Conservation (phyloP, 2,797 vertebrate genomes). For the Catostomus latipinnis region DNA sequence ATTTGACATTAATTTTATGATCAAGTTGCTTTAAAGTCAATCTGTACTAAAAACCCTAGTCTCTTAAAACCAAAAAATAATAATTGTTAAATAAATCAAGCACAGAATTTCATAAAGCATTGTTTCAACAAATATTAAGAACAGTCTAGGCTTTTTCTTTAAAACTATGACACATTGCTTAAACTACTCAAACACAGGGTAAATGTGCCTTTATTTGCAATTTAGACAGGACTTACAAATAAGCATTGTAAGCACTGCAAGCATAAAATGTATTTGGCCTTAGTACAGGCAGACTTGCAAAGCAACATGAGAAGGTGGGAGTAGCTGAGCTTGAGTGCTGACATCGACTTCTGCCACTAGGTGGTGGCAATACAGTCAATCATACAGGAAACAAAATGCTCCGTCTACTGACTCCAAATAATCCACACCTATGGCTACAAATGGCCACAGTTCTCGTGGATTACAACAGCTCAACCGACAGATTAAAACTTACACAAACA, state of each 20-base stretch:
- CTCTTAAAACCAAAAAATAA: slow-evolving; percentile 17
- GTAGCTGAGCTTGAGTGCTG: slow-evolving; percentile 62
- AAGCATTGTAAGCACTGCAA: slow-evolving; percentile 38
- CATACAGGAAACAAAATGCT: background rate
- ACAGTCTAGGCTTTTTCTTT: slow-evolving; percentile 21
- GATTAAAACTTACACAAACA: slow-evolving; percentile 13
- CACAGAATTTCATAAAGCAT: slow-evolving; percentile 18
- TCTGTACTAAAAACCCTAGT: slow-evolving; percentile 72
- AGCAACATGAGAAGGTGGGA: slow-evolving; percentile 13
- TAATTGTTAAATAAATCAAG: slow-evolving; percentile 4
- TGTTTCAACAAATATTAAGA: slow-evolving; percentile 17
- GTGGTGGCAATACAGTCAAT: slow-evolving; percentile 1
- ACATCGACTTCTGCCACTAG: slow-evolving; percentile 20
- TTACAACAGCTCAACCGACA: slow-evolving; percentile 5
- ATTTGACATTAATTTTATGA: background rate
- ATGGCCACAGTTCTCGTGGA: background rate
- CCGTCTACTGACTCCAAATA: slow-evolving; percentile 9
- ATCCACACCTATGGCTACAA: background rate
- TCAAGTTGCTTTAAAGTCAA: slow-evolving; percentile 59
- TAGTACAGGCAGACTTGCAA: slow-evolving; percentile 77
- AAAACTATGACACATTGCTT: slow-evolving; percentile 31
- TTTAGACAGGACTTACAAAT: slow-evolving; percentile 81
- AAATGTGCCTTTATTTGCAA: slow-evolving; percentile 72
- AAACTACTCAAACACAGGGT: slow-evolving; percentile 12
- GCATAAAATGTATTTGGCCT: slow-evolving; percentile 58